Evolutionary conservation across 2,797 vertebrate species (phyloP).

Genomic region (Orestias chungarensis): DNA sequence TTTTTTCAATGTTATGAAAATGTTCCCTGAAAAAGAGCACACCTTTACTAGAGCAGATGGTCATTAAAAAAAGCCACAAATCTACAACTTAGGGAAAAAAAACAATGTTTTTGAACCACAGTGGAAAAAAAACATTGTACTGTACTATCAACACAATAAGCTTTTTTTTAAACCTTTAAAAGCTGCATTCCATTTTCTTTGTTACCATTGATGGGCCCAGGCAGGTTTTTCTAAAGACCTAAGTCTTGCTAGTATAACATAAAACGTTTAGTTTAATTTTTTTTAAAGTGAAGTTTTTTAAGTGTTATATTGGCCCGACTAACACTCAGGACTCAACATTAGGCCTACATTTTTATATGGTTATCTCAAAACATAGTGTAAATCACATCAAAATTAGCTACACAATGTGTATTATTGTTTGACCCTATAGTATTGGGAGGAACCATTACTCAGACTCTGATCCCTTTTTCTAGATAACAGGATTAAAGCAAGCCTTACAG

Average conservation of each 20-base stretch:
- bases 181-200: not conserved
- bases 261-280: too few relatives aligned
- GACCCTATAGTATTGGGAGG: not conserved
- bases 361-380: not conserved
- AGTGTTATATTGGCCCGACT: not conserved
- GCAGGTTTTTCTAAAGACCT: too few relatives aligned
- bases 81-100: not conserved
- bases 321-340: not conserved
- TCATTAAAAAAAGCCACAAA: not conserved
- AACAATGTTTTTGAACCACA: not conserved
- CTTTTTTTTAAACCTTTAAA: not conserved
- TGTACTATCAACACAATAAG: constrained; percentile 1
- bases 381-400: not conserved
- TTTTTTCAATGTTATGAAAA: not conserved
- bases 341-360: not conserved
- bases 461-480: not conserved
- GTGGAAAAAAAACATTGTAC: not conserved
- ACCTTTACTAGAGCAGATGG: not conserved
- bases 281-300: not conserved
- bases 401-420: not conserved
- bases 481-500: not conserved
- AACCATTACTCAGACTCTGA: not conserved
- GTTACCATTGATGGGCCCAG: not conserved
- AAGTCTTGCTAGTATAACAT: too few relatives aligned
- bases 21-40: not conserved